A percentile compares a stretch with the other conserved stretches of the same genome.
These are phyloP conservation scores for Chiridota heheva DNA, from an alignment of 35 echinoderm and acorn worm genomes.

Conservation along the genomic window DNA sequence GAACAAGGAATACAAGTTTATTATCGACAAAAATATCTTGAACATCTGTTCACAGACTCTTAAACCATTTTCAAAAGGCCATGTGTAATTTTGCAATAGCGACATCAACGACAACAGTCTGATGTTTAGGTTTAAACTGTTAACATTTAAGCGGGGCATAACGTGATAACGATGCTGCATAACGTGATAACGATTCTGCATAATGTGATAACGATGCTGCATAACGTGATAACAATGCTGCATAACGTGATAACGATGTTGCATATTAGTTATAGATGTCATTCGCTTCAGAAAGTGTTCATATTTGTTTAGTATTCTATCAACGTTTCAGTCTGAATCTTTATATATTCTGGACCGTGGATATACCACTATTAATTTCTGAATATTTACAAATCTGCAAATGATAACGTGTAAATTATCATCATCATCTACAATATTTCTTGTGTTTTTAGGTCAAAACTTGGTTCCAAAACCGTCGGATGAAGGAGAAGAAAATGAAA, in stretches of 20 bases:
- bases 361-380: background rate
- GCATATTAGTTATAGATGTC: background rate
- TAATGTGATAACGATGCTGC: too few relatives aligned
- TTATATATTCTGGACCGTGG: background rate
- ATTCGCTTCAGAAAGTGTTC: background rate
- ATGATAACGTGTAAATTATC: background rate
- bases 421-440: background rate
- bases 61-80: too few relatives aligned
- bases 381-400: background rate
- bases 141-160: too few relatives aligned
- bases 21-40: too few relatives aligned
- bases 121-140: too few relatives aligned
- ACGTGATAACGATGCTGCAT: too few relatives aligned
- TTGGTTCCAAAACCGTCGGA: constrained; percentile 75
- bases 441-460: constrained; percentile 57
- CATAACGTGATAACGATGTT: background rate
- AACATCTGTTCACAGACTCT: too few relatives aligned
- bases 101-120: too few relatives aligned
- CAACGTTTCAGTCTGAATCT: background rate
- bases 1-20: too few relatives aligned
- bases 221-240: too few relatives aligned
- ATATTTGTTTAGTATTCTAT: background rate
- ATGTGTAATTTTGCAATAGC: too few relatives aligned
- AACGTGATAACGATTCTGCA: too few relatives aligned
- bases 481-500: constrained; percentile 72